Evolutionary conservation across 1,140 invertebrate species (phyloP), one percentile per base, ranked within the genome.

Genomic region (Aphelenchoides fujianensis): DNA sequence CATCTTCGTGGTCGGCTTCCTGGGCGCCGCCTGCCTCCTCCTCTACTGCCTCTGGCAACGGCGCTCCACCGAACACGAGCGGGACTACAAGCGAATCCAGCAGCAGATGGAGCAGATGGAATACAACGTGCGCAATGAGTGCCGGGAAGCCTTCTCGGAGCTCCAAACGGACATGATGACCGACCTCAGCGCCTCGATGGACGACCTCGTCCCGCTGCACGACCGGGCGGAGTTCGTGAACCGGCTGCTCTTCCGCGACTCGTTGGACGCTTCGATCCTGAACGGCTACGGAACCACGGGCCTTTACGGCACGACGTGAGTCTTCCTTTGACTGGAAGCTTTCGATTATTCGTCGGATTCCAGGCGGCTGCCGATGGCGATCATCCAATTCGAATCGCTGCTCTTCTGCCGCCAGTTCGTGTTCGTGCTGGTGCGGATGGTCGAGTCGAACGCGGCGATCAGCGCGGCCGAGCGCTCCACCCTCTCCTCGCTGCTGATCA

Each of bases 101-200:
- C 94, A 97, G 78, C 95, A 98, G 86, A 96, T 98, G 92, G 95
- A 98, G 78, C 97, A 94, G n/a, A 86, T 98, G 53, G 95, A 98
- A 85, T 95, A 93, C 82, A 97, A 96, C 85, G 95, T 98, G 0
- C 88, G 95, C 59, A 92, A 94, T 77, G 96, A 98, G 85, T 98
- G 95, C 84, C 97, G 97, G 87, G 91, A 95, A 23, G 69, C 32
- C 5, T 59, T 59, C 34, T 59, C 55, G 55, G 96, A 98, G 86
- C 88, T 99, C 16, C 96, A 98, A 88, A 99, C 95, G 1, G 95
- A 98, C 86, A 97, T 99, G 92, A 97, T 98, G 92, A 95, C 93
- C 55, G 95, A 98, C 86, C 87, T 98, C 75, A 96, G 93, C 35
- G 94, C 92, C 37, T 94, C 98, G 87, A 88, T 97, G 69, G 92